Conservation (phyloP, 2,888 invertebrate species). For the Brachycybe producta region DNA sequence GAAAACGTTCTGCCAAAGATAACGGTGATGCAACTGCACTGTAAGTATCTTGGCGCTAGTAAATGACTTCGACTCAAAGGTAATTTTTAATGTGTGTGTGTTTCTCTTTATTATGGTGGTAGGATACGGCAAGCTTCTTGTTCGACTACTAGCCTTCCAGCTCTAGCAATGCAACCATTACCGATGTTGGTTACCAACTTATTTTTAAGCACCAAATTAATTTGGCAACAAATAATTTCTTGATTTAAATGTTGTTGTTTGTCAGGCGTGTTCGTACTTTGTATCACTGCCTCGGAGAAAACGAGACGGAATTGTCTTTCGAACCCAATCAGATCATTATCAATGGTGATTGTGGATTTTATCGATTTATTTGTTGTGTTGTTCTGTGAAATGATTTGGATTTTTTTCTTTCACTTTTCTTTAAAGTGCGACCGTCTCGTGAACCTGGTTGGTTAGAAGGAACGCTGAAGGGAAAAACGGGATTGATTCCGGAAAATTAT, state of each 20-base stretch:
- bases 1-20: slow-evolving; percentile 8
- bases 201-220: background rate
- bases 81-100: too few species aligned
- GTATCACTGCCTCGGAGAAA: slow-evolving; percentile 91
- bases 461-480: slow-evolving; percentile 76
- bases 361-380: slow-evolving; percentile 17
- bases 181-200: background rate
- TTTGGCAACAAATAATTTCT: background rate
- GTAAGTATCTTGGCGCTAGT: slow-evolving; percentile 14
- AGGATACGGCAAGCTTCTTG: slow-evolving; percentile 9
- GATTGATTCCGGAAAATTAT: slow-evolving; percentile 92
- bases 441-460: slow-evolving; percentile 99
- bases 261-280: slow-evolving; percentile 75
- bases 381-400: too few species aligned
- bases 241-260: slow-evolving; percentile 18
- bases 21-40: slow-evolving; percentile 1
- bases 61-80: too few species aligned
- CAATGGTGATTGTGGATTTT: slow-evolving; percentile 55
- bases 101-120: background rate
- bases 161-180: slow-evolving; percentile 4
- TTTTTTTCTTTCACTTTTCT: too few species aligned
- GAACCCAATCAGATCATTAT: slow-evolving; percentile 97
- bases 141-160: slow-evolving; percentile 11
- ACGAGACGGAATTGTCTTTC: slow-evolving; percentile 92
- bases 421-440: slow-evolving; percentile 68